Evolutionary conservation across 2,797 vertebrate genomes (phyloP).

Genomic region (Synanceia verrucosa): DNA sequence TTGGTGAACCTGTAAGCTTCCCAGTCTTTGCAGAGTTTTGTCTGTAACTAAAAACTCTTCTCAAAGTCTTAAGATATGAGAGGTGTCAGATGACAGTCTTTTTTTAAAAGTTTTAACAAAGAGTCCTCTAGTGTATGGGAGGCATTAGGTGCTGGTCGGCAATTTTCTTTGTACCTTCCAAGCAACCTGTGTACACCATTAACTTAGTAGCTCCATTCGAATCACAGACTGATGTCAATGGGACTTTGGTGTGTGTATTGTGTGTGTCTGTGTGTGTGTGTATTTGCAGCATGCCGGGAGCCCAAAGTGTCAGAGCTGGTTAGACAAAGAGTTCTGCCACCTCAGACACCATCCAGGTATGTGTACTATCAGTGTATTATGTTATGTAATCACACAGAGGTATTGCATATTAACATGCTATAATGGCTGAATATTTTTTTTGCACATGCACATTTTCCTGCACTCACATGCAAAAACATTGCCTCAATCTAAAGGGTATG

Average conservation of each 20-base stretch:
- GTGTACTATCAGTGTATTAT: background rate
- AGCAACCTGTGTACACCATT: no score
- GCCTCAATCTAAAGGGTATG: constrained; percentile 58
- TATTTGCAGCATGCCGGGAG: constrained; percentile 90
- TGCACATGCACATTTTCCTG: background rate
- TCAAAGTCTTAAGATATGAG: no score
- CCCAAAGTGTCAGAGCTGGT: constrained; percentile 97
- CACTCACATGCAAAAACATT: background rate
- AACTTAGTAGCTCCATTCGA: background rate
- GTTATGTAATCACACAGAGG: background rate
- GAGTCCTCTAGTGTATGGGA: no score
- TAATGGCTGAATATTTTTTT: background rate
- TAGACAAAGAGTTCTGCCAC: constrained; percentile 89
- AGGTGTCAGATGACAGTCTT: no score
- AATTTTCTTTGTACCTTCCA: no score
- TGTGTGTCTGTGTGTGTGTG: constrained; percentile 13
- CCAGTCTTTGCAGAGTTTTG: no score
- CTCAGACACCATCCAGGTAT: constrained; percentile 90
- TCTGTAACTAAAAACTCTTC: no score
- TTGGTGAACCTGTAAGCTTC: no score
- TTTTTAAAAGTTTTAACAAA: no score
- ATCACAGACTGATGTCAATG: constrained; percentile 9
- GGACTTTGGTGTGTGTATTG: constrained; percentile 12
- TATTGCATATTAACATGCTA: background rate
- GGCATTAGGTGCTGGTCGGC: no score